Base-by-base conservation (phyloP, 2,888 invertebrate species). In the Scaptomyza cyrtandrae region DNA sequence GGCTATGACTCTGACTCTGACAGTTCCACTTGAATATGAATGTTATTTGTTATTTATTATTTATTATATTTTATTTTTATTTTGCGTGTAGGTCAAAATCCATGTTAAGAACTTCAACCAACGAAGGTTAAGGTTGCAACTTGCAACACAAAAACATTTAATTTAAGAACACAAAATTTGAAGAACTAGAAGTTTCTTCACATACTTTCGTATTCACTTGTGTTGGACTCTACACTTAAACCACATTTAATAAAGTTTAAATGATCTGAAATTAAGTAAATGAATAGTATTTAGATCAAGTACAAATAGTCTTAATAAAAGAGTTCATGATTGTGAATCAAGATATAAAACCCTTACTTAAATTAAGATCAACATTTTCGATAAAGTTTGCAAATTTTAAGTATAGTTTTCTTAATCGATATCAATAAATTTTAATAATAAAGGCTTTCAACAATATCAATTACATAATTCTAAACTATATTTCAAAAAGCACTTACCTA, bases 401-500 rank as follows among this genome's bases (percentile, higher is more conserved):
- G 24, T 24, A 24, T 24, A 24, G 24, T 24, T 24, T 24, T 3
- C 24, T 3, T 24, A 24, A 24, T 19, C 2, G 19, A 19, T 19
- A 19, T 19, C 19, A 19, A 19, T 19, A 19, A 19, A 19, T 19
- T n/a, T n/a, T n/a, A n/a, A n/a, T n/a, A n/a, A n/a, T n/a, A n/a
- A n/a, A n/a, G n/a, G n/a, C n/a, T n/a, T n/a, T n/a, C n/a, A n/a
- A n/a, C n/a, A n/a, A n/a, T n/a, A n/a, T n/a, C n/a, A 19, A 19
- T 19, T 2, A 19, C 24, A 0, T 24, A 24, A 24, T 24, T 2
- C 24, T 24, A 24, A 0, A 2, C 24, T 24, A 2, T 24, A 24
- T 24, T 24, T 24, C 0, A 24, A 3, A 39, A 9, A 7, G 6
- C 14, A 92, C 94, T 93, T 91, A 98, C 98, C 98, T 98, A 77